A percentile compares a stretch with the other conserved stretches of the same genome.
Evolutionary conservation across 2,888 invertebrate species (phyloP).

Genomic region (Alloplasta piceator): DNA sequence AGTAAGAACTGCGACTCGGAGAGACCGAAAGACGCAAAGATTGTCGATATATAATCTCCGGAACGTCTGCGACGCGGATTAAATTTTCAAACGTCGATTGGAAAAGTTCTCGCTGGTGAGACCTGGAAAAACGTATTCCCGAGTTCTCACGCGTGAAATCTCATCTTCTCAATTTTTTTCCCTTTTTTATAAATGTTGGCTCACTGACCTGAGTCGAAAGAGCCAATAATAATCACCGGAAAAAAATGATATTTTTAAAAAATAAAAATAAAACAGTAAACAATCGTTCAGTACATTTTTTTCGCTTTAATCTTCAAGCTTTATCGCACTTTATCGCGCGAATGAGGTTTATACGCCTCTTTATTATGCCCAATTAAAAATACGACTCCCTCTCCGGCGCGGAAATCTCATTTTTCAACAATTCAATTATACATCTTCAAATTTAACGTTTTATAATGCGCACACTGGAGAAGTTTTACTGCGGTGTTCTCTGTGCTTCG

Average conservation of each 20-base stretch:
- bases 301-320: neutral
- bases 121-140: neutral
- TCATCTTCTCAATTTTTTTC: neutral
- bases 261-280: neutral
- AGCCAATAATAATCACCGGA: neutral
- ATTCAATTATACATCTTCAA: slow-evolving; percentile 21
- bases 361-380: slow-evolving; percentile 17
- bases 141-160: neutral
- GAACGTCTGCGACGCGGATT: slow-evolving; percentile 35
- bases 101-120: slow-evolving; percentile 29
- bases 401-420: slow-evolving; percentile 25
- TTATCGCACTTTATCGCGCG: neutral
- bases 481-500: neutral
- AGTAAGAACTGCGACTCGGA: neutral
- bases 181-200: neutral
- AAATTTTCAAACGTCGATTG: slow-evolving; percentile 53
- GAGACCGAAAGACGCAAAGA: neutral
- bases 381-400: neutral
- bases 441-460: slow-evolving; percentile 19
- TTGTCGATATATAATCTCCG: slow-evolving; percentile 44
- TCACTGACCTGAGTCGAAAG: neutral
- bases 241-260: neutral
- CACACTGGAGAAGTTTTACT: slow-evolving; percentile 5
- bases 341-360: neutral
- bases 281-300: neutral